These are phyloP conservation scores for Bombus difficillimus DNA, from an alignment of 1,140 invertebrate species.

Conservation along the genomic window DNA sequence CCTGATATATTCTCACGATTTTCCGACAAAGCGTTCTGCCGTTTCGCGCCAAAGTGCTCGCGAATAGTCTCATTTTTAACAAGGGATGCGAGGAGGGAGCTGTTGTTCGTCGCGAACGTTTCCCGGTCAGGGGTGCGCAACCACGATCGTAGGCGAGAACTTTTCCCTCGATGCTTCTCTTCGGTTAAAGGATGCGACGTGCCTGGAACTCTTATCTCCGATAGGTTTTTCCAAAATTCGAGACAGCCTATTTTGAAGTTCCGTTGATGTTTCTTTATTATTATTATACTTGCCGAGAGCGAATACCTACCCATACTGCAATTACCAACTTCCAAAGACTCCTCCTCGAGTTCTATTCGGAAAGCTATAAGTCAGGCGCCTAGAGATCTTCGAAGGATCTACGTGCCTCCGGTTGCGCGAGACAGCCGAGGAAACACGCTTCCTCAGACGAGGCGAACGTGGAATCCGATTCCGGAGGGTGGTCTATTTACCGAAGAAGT, in stretches of 20 bases:
- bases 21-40: conserved; percentile 73
- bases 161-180: not conserved
- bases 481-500: conserved; percentile 9
- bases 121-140: conserved; percentile 14
- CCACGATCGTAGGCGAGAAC: not conserved
- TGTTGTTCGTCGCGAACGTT: conserved; percentile 12
- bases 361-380: not conserved
- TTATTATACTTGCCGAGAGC: not conserved
- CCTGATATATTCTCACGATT: conserved; percentile 77
- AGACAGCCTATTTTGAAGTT: not conserved
- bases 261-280: not conserved
- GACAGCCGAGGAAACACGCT: not conserved
- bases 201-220: too few relatives aligned
- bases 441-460: too few relatives aligned
- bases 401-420: not conserved
- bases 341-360: not conserved
- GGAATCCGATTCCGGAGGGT: not conserved
- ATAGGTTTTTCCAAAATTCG: not conserved
- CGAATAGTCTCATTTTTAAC: conserved; percentile 78
- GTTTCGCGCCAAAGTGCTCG: conserved; percentile 75
- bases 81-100: conserved; percentile 5
- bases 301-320: not conserved
- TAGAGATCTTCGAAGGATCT: not conserved
- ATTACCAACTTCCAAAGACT: not conserved
- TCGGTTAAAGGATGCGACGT: not conserved